Percentiles rank a stretch among this genome's conserved stretches.
Conservation (phyloP, 2,113 vertebrate genomes). For the Paramormyrops kingsleyae region DNA sequence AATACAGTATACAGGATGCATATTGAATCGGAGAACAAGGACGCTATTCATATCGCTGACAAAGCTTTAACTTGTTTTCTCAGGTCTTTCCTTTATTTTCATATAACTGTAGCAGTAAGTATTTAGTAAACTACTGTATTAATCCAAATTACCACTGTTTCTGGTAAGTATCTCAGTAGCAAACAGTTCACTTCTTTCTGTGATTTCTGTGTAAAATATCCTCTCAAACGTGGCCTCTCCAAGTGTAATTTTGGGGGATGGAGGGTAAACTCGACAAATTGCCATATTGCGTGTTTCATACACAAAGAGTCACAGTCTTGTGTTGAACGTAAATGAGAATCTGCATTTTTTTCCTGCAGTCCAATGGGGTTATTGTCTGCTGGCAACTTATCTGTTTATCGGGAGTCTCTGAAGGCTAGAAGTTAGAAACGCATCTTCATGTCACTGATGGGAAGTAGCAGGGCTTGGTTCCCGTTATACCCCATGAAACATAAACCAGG, state of each 20-base stretch:
- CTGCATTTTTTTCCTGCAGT: not conserved
- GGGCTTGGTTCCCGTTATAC: not conserved
- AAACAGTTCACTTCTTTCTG: not conserved
- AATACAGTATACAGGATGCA: not conserved
- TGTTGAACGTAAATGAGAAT: not conserved
- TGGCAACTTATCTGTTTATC: not conserved
- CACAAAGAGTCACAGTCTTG: not conserved
- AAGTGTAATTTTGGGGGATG: not conserved
- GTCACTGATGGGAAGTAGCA: not conserved
- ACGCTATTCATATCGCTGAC: not conserved
- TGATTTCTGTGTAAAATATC: not conserved
- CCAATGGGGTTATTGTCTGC: not conserved
- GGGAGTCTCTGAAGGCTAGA: not conserved
- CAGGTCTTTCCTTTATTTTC: not conserved
- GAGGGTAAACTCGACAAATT: not conserved
- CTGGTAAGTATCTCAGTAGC: not conserved
- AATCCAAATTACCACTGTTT: not conserved
- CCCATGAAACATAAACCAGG: not conserved
- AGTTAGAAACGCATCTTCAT: not conserved
- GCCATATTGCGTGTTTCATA: not conserved
- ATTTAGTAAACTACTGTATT: not conserved
- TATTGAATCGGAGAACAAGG: not conserved
- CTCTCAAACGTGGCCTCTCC: not conserved
- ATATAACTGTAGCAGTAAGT: not conserved
- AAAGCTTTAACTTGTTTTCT: constrained; percentile 5